Conservation (phyloP, 2,888 invertebrate genomes). For the Spisula subtruncata region DNA sequence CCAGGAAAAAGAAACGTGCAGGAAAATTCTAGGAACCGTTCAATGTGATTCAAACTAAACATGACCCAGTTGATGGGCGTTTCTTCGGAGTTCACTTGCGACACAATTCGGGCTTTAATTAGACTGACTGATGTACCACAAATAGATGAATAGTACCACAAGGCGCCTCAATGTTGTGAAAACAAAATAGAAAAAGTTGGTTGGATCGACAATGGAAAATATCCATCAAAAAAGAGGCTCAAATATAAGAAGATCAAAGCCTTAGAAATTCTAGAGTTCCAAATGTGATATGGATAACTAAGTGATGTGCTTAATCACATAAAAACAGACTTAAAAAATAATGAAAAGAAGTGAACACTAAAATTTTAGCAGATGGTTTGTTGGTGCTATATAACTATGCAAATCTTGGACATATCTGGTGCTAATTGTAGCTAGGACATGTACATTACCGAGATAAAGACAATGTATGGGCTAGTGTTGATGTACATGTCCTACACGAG, state of each 20-base stretch:
- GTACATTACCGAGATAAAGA: slow-evolving; percentile 11
- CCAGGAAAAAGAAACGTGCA: background rate
- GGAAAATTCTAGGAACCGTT: background rate
- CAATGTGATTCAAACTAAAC: background rate
- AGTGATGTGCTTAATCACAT: background rate
- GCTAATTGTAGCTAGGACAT: slow-evolving; percentile 18
- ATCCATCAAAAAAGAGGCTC: too few species aligned
- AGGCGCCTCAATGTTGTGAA: background rate
- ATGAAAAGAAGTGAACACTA: slow-evolving; percentile 23
- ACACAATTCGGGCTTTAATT: too few species aligned
- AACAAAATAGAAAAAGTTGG: too few species aligned
- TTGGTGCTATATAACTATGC: slow-evolving; percentile 24
- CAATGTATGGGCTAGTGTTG: background rate
- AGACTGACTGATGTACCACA: too few species aligned
- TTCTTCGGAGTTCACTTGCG: too few species aligned
- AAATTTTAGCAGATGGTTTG: slow-evolving; percentile 31
- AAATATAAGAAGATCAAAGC: too few species aligned
- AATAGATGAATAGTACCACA: background rate
- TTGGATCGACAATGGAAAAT: too few species aligned
- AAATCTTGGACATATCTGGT: slow-evolving; percentile 45
- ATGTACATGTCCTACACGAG: slow-evolving; percentile 37
- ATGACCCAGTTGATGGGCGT: background rate
- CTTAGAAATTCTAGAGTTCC: too few species aligned
- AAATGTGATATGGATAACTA: too few species aligned
- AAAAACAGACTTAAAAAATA: background rate